Evolutionary conservation across 2,113 vertebrate species (phyloP), one percentile per base, ranked within the genome.

Genomic region (Stomatorhinus ivindoensis): DNA sequence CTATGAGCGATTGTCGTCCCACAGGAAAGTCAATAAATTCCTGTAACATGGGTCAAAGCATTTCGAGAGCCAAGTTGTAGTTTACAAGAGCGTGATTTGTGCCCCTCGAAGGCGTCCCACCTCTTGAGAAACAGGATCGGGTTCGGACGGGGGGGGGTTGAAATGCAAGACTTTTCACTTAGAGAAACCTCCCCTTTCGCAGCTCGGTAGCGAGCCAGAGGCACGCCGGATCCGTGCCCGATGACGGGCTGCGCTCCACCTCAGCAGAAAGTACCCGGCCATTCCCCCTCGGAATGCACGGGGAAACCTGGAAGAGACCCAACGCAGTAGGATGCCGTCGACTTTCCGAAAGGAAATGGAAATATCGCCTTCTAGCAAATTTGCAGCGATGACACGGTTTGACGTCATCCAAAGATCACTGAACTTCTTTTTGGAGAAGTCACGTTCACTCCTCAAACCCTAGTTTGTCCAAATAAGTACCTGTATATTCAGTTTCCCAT

Each of bases 1-100:
- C n/a, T 69, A 1, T 31, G 73, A 39, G 15, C 3, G 17, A 80
- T 6, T 80, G 73, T 80, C 35, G 35, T 80, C 35, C 73, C 73
- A 19, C 73, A 80, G 73, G 73, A 80, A 39, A 42, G 31, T 4
- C 17, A 80, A 80, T 80, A 27, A 69, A 69, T 69, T 69, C 31
- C 15, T 80, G 73, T 80, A 80, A 39, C 73, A 80, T 80, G 73
- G 73, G 73, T 80, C 73, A 80, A 42, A 80, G 73, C 73, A 80
- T 80, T 80, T 80, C 13, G 31, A 80, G 73, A 80, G 73, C 73
- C 73, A 80, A 80, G 73, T 42, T 80, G 73, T 42, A 80, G 73
- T 80, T 80, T 80, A 80, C 73, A 80, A 80, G 73, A 42, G 35
- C 73, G 1, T 86, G 83, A 86, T 47, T 86, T 86, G 83, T 86